phyloP scores from a whole-genome alignment of 2,113 vertebrate species.

The Centropristis striata region DNA sequence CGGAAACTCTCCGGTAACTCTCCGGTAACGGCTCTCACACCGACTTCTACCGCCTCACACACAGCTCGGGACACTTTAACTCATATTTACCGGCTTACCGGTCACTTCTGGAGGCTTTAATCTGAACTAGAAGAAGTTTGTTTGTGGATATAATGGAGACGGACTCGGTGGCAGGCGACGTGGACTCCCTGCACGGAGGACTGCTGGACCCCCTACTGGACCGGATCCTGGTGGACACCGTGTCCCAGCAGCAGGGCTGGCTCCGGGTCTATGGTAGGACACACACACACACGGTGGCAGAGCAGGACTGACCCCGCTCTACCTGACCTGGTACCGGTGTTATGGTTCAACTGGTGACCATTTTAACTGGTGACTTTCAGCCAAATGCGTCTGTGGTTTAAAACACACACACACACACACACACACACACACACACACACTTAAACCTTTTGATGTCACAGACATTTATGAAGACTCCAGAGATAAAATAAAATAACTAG shows the following conservation, averaged over 20 bases:
- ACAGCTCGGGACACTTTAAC: background rate
- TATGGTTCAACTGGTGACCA: too few relatives aligned
- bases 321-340: too few relatives aligned
- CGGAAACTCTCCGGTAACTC: background rate
- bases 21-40: background rate
- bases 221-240: constrained; percentile 90
- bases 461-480: too few relatives aligned
- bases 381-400: too few relatives aligned
- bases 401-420: too few relatives aligned
- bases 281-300: background rate
- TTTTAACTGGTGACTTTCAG: too few relatives aligned
- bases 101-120: background rate
- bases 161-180: constrained; percentile 86
- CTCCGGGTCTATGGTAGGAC: constrained; percentile 92
- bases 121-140: background rate
- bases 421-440: too few relatives aligned
- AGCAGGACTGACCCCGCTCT: too few relatives aligned
- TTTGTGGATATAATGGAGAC: constrained; percentile 78
- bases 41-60: constrained; percentile 11
- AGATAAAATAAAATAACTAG: too few relatives aligned
- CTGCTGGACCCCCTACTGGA: constrained; percentile 85
- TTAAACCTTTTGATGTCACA: too few relatives aligned
- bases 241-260: constrained; percentile 95
- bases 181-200: constrained; percentile 84
- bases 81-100: fast-evolving